A percentile compares a stretch with the other conserved stretches of the same genome.
Evolutionary conservation across 2,113 vertebrate species (phyloP).

Genomic region (Brachypteracias leptosomus): DNA sequence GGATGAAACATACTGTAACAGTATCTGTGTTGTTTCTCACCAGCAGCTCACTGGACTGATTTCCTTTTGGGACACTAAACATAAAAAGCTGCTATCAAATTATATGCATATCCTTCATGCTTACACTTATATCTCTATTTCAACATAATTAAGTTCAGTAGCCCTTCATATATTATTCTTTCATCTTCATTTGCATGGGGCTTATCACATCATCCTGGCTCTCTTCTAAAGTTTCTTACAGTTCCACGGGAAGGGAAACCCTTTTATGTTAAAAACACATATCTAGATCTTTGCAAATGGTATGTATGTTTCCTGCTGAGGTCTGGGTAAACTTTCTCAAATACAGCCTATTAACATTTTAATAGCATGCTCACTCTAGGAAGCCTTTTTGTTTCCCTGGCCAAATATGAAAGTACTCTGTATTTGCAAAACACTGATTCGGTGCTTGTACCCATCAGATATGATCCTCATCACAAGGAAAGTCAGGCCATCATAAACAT

Average conservation of each 20-base stretch:
- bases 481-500: neutral
- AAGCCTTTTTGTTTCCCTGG: constrained; percentile 37
- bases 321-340: constrained; percentile 13
- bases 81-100: neutral
- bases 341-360: constrained; percentile 48
- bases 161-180: neutral
- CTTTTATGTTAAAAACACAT: constrained; percentile 14
- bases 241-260: neutral
- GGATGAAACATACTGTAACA: neutral
- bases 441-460: neutral
- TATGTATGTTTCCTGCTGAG: neutral
- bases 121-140: neutral
- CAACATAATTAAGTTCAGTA: neutral
- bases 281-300: neutral
- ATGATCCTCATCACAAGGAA: neutral
- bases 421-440: neutral
- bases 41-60: neutral
- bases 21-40: neutral
- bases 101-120: neutral
- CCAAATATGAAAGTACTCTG: constrained; percentile 4
- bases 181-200: neutral
- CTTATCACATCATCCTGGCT: neutral
- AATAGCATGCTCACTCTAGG: constrained; percentile 37
- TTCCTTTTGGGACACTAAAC: neutral
- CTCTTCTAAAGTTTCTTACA: neutral